Percentiles rank a stretch among this genome's conserved stretches.
These are phyloP conservation scores for Calyptomena viridis DNA, from an alignment of 2,113 vertebrate genomes.

Conservation along the genomic window DNA sequence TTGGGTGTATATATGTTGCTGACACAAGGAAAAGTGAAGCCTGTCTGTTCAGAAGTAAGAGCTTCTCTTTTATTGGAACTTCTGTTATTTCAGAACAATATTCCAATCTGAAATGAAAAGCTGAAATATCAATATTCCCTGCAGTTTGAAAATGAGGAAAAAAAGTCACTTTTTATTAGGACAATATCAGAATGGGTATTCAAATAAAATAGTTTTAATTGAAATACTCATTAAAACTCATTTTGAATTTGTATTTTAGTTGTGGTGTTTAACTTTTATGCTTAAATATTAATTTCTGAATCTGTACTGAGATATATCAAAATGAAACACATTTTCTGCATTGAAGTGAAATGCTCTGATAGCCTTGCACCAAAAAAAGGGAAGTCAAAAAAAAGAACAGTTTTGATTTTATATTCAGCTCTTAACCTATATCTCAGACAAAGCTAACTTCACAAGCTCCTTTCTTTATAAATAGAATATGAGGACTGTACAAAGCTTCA, in stretches of 20 bases:
- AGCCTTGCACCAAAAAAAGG: not conserved
- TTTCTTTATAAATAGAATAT: not conserved
- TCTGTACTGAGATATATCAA: not conserved
- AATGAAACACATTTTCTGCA: not conserved
- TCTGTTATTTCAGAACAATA: not conserved
- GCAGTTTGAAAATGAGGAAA: not conserved
- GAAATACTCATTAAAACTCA: not conserved
- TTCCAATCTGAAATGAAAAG: not conserved
- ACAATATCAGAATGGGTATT: not conserved
- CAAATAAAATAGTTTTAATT: not conserved
- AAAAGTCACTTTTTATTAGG: not conserved
- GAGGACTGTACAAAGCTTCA: not conserved
- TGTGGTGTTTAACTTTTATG: not conserved
- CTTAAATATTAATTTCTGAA: not conserved
- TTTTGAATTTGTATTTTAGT: not conserved
- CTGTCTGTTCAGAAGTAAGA: not conserved
- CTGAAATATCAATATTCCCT: not conserved
- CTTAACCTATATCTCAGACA: not conserved
- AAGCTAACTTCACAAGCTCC: not conserved
- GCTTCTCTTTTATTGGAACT: not conserved
- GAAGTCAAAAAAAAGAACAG: not conserved
- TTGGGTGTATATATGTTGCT: no score
- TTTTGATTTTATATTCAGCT: not conserved
- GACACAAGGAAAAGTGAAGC: not conserved
- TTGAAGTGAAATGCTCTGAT: not conserved